These are phyloP conservation scores for Oreochromis tanganicae DNA, from an alignment of 2,113 vertebrate genomes.

Conservation along the genomic window DNA sequence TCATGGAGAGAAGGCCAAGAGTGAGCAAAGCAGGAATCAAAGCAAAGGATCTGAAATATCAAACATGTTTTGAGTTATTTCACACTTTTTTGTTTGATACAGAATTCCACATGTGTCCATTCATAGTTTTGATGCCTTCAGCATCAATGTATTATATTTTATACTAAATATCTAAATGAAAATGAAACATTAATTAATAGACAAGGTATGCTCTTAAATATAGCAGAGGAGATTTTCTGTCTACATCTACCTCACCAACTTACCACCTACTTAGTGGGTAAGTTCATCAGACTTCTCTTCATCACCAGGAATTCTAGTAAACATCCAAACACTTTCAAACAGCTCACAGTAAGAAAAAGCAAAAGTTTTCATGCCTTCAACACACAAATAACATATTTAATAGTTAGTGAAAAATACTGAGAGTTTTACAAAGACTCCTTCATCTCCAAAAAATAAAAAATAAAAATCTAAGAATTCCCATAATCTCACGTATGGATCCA, in stretches of 20 bases:
- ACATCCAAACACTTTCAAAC: neutral
- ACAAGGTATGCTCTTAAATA: neutral
- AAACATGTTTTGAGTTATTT: fast-evolving
- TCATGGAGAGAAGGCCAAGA: neutral
- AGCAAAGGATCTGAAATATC: fast-evolving
- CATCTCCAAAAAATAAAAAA: fast-evolving
- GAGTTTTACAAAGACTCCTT: neutral
- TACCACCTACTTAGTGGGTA: neutral
- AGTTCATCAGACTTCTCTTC: neutral
- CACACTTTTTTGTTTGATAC: neutral
- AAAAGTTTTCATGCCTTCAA: neutral
- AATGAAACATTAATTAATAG: no score
- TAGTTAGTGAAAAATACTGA: fast-evolving
- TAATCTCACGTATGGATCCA: neutral
- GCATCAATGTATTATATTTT: no score
- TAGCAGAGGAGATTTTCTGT: neutral
- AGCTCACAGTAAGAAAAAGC: neutral
- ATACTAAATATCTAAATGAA: no score
- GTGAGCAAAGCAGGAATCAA: neutral
- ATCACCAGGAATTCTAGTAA: neutral
- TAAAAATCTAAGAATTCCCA: neutral
- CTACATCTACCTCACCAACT: neutral
- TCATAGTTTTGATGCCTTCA: neutral
- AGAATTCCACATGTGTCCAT: neutral
- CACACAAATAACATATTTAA: neutral